Conservation (phyloP, 2,888 invertebrate genomes). For the Lamellibrachia satsuma region DNA sequence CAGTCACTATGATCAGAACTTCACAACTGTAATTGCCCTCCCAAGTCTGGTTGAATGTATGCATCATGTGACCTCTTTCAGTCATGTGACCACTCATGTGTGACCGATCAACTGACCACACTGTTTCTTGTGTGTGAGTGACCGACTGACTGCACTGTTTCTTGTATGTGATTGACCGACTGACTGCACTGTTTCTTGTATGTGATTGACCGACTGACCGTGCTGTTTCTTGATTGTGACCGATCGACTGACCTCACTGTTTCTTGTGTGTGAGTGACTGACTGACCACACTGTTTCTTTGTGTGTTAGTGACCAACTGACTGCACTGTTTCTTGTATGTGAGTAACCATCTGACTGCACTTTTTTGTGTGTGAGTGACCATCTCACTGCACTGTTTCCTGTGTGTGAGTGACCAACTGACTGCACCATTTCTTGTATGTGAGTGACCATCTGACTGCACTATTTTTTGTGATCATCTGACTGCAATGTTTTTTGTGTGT, state of each 20-base stretch:
- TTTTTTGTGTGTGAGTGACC: no score
- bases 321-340: no score
- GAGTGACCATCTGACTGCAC: no score
- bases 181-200: no score
- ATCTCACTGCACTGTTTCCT: no score
- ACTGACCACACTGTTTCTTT: no score
- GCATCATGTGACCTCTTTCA: not conserved
- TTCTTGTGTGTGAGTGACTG: not conserved
- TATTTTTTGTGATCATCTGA: not conserved
- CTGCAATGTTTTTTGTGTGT: not conserved
- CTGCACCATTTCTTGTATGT: no score
- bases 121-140: not conserved
- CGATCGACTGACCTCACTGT: not conserved
- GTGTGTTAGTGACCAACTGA: no score
- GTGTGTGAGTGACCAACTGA: no score
- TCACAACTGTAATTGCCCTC: not conserved
- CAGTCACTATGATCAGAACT: not conserved
- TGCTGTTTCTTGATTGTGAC: not conserved
- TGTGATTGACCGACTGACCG: not conserved
- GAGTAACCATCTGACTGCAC: no score
- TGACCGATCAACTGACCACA: not conserved
- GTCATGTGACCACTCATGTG: not conserved
- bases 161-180: no score
- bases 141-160: no score
- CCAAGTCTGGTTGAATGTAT: not conserved